phyloP scores from a whole-genome alignment of 2,113 vertebrate species.

The Cnemophilus loriae region DNA sequence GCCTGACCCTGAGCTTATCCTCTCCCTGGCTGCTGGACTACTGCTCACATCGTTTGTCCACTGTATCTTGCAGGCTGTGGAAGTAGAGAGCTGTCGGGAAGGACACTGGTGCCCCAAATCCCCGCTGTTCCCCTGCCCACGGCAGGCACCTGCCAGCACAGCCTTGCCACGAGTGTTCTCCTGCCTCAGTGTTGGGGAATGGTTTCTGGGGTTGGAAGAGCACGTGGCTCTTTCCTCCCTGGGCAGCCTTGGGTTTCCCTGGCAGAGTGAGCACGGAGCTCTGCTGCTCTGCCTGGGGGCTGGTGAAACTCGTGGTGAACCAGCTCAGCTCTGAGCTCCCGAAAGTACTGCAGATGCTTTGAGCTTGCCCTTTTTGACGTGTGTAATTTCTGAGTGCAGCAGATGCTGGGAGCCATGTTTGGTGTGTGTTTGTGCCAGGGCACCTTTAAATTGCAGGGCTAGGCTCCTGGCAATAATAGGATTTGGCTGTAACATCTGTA shows the following conservation, averaged over 20 bases:
- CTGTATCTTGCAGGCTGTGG: neutral
- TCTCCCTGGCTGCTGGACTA: neutral
- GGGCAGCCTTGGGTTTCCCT: neutral
- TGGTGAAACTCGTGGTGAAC: neutral
- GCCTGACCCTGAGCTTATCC: neutral
- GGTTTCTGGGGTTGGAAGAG: neutral
- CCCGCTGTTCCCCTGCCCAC: fast-evolving
- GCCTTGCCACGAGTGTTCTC: neutral
- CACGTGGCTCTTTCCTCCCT: fast-evolving
- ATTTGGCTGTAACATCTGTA: neutral
- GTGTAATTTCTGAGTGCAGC: neutral
- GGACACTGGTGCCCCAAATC: neutral
- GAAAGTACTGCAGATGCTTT: neutral
- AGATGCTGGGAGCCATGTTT: neutral
- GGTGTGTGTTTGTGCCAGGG: neutral
- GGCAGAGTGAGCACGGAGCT: fast-evolving
- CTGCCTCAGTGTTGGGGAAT: neutral
- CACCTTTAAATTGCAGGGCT: neutral
- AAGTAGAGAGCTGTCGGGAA: fast-evolving
- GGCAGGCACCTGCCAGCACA: neutral
- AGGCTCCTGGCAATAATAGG: neutral
- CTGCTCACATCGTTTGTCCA: neutral
- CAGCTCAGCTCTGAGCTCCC: neutral
- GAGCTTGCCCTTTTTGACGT: neutral
- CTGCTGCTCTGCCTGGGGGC: neutral